phyloP scores from a whole-genome alignment of 2,113 vertebrate species.

The Falco punctatus region DNA sequence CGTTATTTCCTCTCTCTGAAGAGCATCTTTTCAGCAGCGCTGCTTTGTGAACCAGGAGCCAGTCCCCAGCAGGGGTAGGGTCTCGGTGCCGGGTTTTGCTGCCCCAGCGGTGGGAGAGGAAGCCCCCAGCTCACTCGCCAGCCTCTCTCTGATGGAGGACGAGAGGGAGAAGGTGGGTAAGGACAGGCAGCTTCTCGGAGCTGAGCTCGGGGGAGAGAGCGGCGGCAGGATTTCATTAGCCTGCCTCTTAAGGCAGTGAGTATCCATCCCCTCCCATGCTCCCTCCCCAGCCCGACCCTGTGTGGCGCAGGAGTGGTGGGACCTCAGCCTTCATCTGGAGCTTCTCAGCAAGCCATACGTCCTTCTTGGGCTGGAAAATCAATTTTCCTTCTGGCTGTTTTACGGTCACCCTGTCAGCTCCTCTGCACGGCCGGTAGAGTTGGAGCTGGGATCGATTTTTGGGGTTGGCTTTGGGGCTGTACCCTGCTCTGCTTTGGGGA shows the following conservation, averaged over 20 bases:
- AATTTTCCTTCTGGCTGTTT: not conserved
- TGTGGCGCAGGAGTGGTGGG: not conserved
- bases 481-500: not conserved
- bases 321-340: constrained; percentile 14
- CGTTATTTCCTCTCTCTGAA: constrained; percentile 9
- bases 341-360: constrained; percentile 32
- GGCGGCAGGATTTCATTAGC: not conserved
- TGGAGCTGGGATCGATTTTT: not conserved
- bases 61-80: not conserved
- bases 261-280: constrained; percentile 38
- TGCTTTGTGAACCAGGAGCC: not conserved
- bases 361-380: not conserved
- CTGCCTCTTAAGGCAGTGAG: constrained; percentile 65
- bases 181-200: not conserved
- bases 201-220: not conserved
- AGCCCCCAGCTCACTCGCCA: not conserved
- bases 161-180: not conserved
- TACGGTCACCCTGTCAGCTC: not conserved
- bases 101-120: not conserved
- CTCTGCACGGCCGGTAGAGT: rapidly evolving
- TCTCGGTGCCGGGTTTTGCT: not conserved
- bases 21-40: not conserved
- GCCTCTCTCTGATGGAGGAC: not conserved
- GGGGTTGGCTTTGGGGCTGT: not conserved
- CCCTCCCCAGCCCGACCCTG: not conserved